Evolutionary conservation across 2,888 invertebrate species (phyloP).

Genomic region (Abrostola triplasia): DNA sequence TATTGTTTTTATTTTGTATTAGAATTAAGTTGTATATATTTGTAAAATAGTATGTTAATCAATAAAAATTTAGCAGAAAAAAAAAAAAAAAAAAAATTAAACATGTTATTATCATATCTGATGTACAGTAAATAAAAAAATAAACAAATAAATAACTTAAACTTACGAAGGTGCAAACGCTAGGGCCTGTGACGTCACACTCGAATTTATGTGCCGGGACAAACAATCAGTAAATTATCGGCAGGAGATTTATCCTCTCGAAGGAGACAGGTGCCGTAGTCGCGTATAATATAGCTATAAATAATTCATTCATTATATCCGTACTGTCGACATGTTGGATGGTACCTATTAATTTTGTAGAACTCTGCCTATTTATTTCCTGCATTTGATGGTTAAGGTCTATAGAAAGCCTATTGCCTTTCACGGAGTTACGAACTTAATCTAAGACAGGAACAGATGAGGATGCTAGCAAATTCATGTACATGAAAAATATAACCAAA

Average conservation of each 20-base stretch:
- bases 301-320: constrained; percentile 54
- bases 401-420: not conserved
- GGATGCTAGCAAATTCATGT: too few relatives aligned
- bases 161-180: constrained; percentile 64
- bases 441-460: too few relatives aligned
- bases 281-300: constrained; percentile 59
- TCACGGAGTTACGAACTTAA: too few relatives aligned
- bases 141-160: constrained; percentile 80
- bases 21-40: too few relatives aligned
- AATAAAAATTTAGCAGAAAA: too few relatives aligned
- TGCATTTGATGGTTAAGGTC: not conserved
- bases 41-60: too few relatives aligned
- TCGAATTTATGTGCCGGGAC: constrained; percentile 62
- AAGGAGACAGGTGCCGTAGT: constrained; percentile 64
- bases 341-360: not conserved
- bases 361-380: constrained; percentile 18
- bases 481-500: too few relatives aligned
- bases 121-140: too few relatives aligned
- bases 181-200: constrained; percentile 44
- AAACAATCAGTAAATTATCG: constrained; percentile 80
- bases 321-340: constrained; percentile 27
- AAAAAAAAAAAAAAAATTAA: too few relatives aligned
- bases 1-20: too few relatives aligned
- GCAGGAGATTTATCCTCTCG: constrained; percentile 70
- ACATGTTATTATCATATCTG: too few relatives aligned